Evolutionary conservation across 2,113 vertebrate species (phyloP), one percentile per base, ranked within the genome.

Genomic region (Callocephalon fimbriatum): DNA sequence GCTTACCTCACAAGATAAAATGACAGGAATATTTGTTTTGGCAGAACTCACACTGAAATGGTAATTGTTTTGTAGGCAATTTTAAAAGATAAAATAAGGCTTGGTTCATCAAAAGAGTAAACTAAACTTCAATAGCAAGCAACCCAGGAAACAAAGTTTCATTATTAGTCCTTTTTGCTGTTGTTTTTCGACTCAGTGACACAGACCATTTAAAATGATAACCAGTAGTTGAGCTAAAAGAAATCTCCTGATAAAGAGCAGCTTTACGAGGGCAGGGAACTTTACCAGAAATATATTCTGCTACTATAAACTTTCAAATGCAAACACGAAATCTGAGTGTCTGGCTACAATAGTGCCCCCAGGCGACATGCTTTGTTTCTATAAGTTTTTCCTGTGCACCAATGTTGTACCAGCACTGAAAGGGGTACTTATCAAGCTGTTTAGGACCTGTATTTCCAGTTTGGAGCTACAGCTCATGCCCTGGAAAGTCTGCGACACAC

Each of bases 161-260:
- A 47, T 77, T 92, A 91, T 85, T 95, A 90, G 37, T 35, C 25
- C 45, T 86, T 88, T 92, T 94, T 86, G 13, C 31, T 82, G 51
- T 14, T 56, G 45, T 85, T 94, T 91, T 92, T 94, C 72, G 54
- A 74, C 50, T 54, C 74, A 26, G 32, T 54, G 61, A 40, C 53
- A 87, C 35, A 90, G 71, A 95, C 91, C 8, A 37, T 94, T 96
- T 92, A 81, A 96, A 90, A 86, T 51, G 53, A 96, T 88, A 96
- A 94, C 32, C 68, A 87, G 63, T 10, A 90, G 53, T 14, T 20
- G 3, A 94, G 77, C 65, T 63, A 79, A 89, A 97, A 95, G 48
- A 95, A 95, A 81, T 16, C 13, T 87, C 68, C 58, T 71, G 78
- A 96, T 61, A 91, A 95, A 96, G 14, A 75, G 63, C 16, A 85